A percentile compares a stretch with the other conserved stretches of the same genome.
phyloP scores from a whole-genome alignment of 2,113 vertebrate genomes.

The Lophotis ruficrista region DNA sequence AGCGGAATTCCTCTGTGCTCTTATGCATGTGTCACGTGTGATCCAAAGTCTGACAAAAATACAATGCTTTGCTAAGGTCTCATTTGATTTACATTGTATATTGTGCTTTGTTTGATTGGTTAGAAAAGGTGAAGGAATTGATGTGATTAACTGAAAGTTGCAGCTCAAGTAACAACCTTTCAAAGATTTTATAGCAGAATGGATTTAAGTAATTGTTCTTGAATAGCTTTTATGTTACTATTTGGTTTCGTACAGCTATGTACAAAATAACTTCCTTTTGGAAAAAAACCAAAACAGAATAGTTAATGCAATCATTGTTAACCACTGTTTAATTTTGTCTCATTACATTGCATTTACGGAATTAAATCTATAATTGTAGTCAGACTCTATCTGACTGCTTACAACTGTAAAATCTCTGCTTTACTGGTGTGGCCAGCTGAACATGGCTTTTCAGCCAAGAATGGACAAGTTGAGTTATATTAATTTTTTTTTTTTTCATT shows the following conservation, averaged over 20 bases:
- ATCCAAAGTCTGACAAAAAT: not conserved
- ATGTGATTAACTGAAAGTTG: not conserved
- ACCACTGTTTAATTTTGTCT: not conserved
- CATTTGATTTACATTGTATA: rapidly evolving
- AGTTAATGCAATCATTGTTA: not conserved
- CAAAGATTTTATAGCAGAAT: not conserved
- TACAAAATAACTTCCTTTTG: not conserved
- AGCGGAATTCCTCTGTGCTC: not conserved
- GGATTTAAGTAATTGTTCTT: not conserved
- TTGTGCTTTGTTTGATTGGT: not conserved
- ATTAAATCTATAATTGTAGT: not conserved
- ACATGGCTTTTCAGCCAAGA: not conserved
- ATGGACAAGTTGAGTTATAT: rapidly evolving
- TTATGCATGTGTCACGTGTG: not conserved
- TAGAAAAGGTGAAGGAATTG: not conserved
- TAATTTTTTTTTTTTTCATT: rapidly evolving
- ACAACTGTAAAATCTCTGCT: not conserved
- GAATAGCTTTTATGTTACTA: rapidly evolving
- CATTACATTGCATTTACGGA: not conserved
- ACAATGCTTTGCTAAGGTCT: rapidly evolving
- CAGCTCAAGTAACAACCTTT: not conserved
- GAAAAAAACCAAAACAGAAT: rapidly evolving
- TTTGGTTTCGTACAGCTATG: not conserved
- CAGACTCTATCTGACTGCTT: not conserved
- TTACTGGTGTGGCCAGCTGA: rapidly evolving